Conservation (phyloP, 2,888 invertebrate genomes). For the Thymelicus sylvestris region DNA sequence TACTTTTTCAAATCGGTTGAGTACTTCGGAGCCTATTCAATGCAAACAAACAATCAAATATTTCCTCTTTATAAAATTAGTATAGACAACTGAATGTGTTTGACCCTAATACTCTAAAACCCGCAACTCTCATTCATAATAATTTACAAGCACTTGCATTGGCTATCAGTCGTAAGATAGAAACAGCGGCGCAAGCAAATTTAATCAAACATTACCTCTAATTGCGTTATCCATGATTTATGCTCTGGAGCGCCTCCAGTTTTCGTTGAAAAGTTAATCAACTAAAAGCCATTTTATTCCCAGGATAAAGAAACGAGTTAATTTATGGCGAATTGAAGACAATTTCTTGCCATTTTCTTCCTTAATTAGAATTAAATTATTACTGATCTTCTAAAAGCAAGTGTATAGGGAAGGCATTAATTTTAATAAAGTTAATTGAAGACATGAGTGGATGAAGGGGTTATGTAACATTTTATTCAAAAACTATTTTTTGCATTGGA, state of each 20-base stretch:
- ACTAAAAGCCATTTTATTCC: slow-evolving; percentile 76
- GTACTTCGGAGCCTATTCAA: too few species aligned
- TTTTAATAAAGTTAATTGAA: slow-evolving; percentile 6
- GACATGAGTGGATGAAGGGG: too few species aligned
- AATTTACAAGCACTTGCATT: neutral
- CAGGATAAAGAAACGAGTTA: slow-evolving; percentile 73
- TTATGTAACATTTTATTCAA: too few species aligned
- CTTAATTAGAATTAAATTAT: slow-evolving; percentile 59
- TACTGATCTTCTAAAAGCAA: slow-evolving; percentile 16
- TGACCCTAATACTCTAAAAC: too few species aligned
- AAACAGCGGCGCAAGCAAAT: slow-evolving; percentile 32
- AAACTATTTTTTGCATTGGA: too few species aligned
- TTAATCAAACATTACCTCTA: slow-evolving; percentile 72
- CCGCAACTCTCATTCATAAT: neutral
- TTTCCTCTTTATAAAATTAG: too few species aligned
- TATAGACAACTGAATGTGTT: too few species aligned
- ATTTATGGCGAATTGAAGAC: slow-evolving; percentile 71
- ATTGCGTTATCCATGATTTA: slow-evolving; percentile 79
- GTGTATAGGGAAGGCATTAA: neutral
- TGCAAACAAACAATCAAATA: too few species aligned
- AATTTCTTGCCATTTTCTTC: slow-evolving; percentile 58
- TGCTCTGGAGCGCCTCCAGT: slow-evolving; percentile 69
- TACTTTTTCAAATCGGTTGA: too few species aligned
- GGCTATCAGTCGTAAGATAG: neutral
- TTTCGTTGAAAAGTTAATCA: slow-evolving; percentile 79